Evolutionary conservation across 2,797 vertebrate species (phyloP).

Genomic region (Mycteria americana): DNA sequence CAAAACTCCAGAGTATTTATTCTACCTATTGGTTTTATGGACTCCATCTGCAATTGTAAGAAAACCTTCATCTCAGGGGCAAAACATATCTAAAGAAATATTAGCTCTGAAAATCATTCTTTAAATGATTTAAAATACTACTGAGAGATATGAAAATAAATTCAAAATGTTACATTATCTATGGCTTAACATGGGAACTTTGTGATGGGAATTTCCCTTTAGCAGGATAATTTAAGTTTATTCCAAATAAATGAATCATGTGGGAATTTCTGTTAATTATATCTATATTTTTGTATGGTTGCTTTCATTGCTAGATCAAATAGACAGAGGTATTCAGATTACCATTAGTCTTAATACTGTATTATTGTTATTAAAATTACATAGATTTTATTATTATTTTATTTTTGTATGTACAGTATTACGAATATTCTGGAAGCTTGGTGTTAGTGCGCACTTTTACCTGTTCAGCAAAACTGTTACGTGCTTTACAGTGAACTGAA

Average conservation of each 20-base stretch:
- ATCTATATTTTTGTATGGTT: background rate
- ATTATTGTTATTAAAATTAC: background rate
- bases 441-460: background rate
- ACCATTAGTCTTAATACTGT: background rate
- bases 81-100: background rate
- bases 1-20: background rate
- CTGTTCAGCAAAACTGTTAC: background rate
- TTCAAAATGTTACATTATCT: background rate
- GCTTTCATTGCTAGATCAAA: background rate
- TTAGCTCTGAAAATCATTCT: background rate
- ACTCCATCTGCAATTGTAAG: background rate
- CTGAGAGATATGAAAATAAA: background rate
- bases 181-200: background rate
- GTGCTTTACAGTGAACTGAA: background rate
- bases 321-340: background rate
- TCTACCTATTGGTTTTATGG: background rate
- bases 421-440: background rate
- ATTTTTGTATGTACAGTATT: background rate
- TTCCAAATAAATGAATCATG: background rate
- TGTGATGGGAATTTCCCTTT: background rate
- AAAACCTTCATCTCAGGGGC: background rate
- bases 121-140: background rate
- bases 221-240: background rate
- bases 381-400: background rate
- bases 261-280: background rate